A percentile compares a stretch with the other conserved stretches of the same genome.
Evolutionary conservation across 1,140 invertebrate genomes (phyloP).

Genomic region (Papilio aristodemus): DNA sequence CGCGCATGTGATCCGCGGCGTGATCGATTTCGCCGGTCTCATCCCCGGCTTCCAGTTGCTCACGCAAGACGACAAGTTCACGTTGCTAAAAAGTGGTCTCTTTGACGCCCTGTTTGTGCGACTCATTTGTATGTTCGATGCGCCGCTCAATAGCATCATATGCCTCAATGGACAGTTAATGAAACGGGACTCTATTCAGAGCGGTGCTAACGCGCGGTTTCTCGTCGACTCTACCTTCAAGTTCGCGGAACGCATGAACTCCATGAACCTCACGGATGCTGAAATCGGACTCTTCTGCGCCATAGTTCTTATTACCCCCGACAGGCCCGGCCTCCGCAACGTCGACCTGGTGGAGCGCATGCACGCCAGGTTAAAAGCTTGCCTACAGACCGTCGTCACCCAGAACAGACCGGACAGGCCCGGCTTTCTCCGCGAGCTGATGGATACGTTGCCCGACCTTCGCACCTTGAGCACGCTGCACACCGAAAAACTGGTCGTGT

Average conservation of each 20-base stretch:
- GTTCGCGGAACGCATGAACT: conserved; percentile 96
- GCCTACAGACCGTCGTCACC: conserved; percentile 92
- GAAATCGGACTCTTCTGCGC: conserved; percentile 97
- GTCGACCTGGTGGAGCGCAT: conserved; percentile 95
- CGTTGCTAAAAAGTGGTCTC: conserved; percentile 96
- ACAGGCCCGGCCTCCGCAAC: conserved; percentile 95
- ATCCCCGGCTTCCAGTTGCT: conserved; percentile 97
- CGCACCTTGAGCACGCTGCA: conserved; percentile 97
- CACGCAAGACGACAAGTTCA: conserved; percentile 98
- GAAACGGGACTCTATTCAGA: conserved; percentile 93
- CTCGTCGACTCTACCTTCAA: conserved; percentile 98
- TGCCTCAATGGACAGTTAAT: conserved; percentile 95
- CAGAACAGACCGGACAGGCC: conserved; percentile 91
- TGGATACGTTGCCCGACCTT: conserved; percentile 97
- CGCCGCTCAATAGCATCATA: conserved; percentile 93
- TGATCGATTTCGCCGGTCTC: conserved; percentile 98
- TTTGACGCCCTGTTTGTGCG: conserved; percentile 96
- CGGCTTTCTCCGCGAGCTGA: conserved; percentile 90
- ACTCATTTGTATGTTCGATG: conserved; percentile 96
- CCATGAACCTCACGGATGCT: conserved; percentile 92
- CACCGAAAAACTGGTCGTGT: conserved; percentile 96
- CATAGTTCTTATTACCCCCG: conserved; percentile 95
- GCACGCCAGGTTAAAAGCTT: conserved; percentile 92
- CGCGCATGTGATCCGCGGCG: conserved; percentile 96
- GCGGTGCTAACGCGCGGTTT: conserved; percentile 94